Percentiles rank a stretch among this genome's conserved stretches.
Conservation (phyloP, 53 echinoderm and acorn worm species). For the Stichopus horrens region DNA sequence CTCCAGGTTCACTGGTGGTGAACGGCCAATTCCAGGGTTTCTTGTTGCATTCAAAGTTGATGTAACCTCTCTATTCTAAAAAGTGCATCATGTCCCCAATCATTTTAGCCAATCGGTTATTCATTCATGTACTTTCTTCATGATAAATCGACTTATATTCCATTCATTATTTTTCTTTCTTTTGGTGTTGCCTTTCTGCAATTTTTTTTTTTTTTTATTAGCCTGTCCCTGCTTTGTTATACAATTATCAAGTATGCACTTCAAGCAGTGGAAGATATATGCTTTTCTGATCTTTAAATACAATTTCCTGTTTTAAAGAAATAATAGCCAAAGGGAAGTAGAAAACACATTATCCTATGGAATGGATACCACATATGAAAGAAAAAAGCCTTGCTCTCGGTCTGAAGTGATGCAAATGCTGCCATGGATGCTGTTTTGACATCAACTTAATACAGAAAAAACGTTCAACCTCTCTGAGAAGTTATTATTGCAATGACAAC, state of each 20-base stretch:
- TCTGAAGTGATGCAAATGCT: too few species aligned
- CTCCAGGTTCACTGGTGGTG: not conserved
- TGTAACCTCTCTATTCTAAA: not conserved
- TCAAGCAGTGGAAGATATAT: not conserved
- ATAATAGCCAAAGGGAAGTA: not conserved
- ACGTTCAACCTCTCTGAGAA: too few species aligned
- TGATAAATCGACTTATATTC: not conserved
- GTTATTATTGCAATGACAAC: too few species aligned
- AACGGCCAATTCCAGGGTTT: not conserved
- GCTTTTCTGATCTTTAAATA: not conserved
- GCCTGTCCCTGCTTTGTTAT: not conserved
- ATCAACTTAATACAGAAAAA: too few species aligned
- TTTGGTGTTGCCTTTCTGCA: too few species aligned
- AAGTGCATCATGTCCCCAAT: not conserved
- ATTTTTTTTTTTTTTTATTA: not conserved
- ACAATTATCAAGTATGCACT: not conserved
- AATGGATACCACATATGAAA: too few species aligned
- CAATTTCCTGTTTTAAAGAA: not conserved
- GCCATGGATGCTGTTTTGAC: too few species aligned
- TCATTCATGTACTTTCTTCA: not conserved
- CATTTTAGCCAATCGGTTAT: not conserved
- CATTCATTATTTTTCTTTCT: not conserved
- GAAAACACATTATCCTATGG: not conserved
- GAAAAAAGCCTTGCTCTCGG: too few species aligned
- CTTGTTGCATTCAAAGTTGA: not conserved